phyloP scores from a whole-genome alignment of 35 echinoderm and acorn worm genomes.

The Apostichopus californicus region DNA sequence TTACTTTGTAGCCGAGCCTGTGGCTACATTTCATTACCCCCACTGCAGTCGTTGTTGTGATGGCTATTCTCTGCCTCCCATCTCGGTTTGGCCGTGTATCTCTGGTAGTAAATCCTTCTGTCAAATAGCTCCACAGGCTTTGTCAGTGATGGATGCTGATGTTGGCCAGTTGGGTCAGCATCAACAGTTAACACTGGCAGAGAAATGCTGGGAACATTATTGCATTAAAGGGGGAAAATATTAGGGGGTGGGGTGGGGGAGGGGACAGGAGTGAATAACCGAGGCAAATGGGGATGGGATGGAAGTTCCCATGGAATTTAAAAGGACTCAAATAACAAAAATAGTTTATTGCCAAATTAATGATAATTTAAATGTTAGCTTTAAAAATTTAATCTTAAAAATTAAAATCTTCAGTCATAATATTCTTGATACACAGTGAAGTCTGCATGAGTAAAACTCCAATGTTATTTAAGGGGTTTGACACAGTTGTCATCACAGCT shows the following conservation, averaged over 20 bases:
- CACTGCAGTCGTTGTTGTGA: background rate
- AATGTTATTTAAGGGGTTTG: no score
- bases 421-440: no score
- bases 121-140: background rate
- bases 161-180: slow-evolving; percentile 6
- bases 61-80: background rate
- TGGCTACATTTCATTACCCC: slow-evolving; percentile 15
- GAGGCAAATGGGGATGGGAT: background rate
- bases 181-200: background rate
- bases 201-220: background rate
- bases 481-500: no score
- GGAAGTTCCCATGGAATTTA: no score
- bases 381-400: no score
- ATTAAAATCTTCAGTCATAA: no score
- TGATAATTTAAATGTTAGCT: no score
- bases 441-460: no score
- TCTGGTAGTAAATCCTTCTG: slow-evolving; percentile 18
- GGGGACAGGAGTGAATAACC: background rate
- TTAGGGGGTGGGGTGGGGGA: background rate
- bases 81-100: background rate
- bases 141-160: slow-evolving; percentile 23
- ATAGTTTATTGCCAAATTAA: no score
- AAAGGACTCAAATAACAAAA: no score
- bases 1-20: background rate
- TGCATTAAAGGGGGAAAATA: background rate